Evolutionary conservation across 30 jellyfish, hydroid and myxozoan species (phyloP), one percentile per base, ranked within the genome.

Genomic region (Turritopsis rubra): DNA sequence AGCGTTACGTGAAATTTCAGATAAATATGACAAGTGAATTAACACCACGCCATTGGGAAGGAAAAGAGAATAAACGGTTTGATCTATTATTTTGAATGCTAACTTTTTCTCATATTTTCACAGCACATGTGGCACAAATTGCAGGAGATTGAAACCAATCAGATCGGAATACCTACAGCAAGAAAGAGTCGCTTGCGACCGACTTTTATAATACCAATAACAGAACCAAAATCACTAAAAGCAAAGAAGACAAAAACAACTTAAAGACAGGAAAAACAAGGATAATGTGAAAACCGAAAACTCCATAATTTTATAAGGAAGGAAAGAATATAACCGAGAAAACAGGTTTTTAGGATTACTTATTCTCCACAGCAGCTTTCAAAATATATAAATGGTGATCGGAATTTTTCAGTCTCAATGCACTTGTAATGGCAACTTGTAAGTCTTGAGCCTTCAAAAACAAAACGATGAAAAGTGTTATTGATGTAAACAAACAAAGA

Each of bases 381-480:
- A 87, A 29, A 18, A 87, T 72, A 75, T 87, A 87, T 8, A 81
- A 29, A 24, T 71, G 85, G 66, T 87, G 95, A 73, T 81, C 87
- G 1, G 87, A 81, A 27, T 53, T 85, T 0, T 73, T 75, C 83
- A 87, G 29, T 71, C 75, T 87, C 53, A 85, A 54, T 65, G 29
- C 53, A 70, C 72, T 87, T 75, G 95, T 87, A 21, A 87, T 87
- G 22, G 85, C 83, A 53, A 75, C 75, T 41, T 82, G 81, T 79
- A 87, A 71, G 28, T 81, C 85, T 75, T 87, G 95, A 7, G 95
- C 95, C 95, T 87, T n/a, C n/a, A n/a, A n/a, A n/a, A n/a, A n/a
- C n/a, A n/a, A n/a, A n/a, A n/a, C n/a, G n/a, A n/a, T n/a, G n/a
- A n/a, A n/a, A n/a, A n/a, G n/a, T n/a, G n/a, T n/a, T n/a, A n/a